Conservation (phyloP, 2,797 vertebrate species). For the Parauchenoglanis punctatus region DNA sequence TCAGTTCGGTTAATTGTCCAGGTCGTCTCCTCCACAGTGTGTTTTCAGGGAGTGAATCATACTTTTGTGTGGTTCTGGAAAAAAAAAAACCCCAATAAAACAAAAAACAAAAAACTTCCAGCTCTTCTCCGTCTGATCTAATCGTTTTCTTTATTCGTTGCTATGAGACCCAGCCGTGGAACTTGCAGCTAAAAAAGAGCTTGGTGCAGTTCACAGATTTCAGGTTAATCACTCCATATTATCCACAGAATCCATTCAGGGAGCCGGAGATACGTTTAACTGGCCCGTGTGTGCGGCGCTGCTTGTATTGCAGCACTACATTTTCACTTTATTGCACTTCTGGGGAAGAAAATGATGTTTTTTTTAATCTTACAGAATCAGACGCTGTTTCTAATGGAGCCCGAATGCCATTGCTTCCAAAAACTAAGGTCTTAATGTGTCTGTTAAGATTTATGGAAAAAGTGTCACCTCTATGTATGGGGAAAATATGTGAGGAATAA, state of each 20-base stretch:
- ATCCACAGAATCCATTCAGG: constrained; percentile 6
- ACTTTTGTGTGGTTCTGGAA: not conserved
- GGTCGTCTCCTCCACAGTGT: not conserved
- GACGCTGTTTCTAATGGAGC: not conserved
- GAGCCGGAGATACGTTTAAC: not conserved
- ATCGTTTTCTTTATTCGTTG: constrained; percentile 11
- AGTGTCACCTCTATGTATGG: not conserved
- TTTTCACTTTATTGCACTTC: not conserved
- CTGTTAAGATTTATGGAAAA: not conserved
- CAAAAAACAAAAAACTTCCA: not conserved
- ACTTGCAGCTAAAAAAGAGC: not conserved
- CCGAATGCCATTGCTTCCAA: not conserved
- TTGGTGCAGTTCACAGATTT: not conserved
- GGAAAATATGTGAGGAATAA: not conserved
- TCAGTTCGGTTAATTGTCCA: not conserved
- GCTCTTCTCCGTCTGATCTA: not conserved
- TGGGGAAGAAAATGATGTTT: not conserved
- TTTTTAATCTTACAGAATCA: not conserved
- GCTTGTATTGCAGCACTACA: not conserved
- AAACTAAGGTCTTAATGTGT: not conserved
- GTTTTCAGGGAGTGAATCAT: constrained; percentile 6
- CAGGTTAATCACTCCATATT: not conserved
- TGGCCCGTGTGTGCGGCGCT: not conserved
- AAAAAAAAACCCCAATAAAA: not conserved
- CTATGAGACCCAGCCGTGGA: not conserved